Evolutionary conservation across 2,888 invertebrate species (phyloP), one percentile per base, ranked within the genome.

Genomic region (Kryphioiulus occultus): DNA sequence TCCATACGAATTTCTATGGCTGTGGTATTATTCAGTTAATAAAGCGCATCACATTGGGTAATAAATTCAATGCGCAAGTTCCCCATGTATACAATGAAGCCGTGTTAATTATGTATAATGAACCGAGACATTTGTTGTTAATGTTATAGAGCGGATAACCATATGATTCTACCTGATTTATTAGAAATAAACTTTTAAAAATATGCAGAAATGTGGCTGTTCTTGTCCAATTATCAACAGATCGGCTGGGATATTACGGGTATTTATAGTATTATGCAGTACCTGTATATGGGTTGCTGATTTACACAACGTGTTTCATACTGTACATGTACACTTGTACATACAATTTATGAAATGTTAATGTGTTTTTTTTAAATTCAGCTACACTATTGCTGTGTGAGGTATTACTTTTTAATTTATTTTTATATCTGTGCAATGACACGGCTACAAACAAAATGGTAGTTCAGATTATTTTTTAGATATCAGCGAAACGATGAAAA

Each of bases 111-210:
- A 59, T 59, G 59, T 59, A n/a, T n/a, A 59, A 59, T 59, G 59
- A 59, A 59, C 3, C n/a, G n/a, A 59, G 2, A 26, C 68, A 68
- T 68, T 68, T 68, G 68, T 68, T 68, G 26, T 26, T 68, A 26
- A 26, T 68, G 26, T 68, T 68, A 44, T 44, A 68, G 26, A 26
- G 12, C 26, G 35, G 10, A 68, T 26, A 68, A 68, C 26, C 68
- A 12, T 68, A 68, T 68, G 7, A 68, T 68, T 68, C 68, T 26
- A 26, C 68, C 26, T 68, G 12, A 68, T 68, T 68, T 26, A 26
- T 26, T 68, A 68, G 68, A 68, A 68, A 68, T 68, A 68, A 68
- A 68, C n/a, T 68, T 68, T 68, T 26, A 68, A 68, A 68, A 22
- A 68, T 68, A 26, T n/a, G n/a, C 68, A 26, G 10, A 1, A 68